A percentile compares a stretch with the other conserved stretches of the same genome.
phyloP scores from a whole-genome alignment of 1,140 invertebrate genomes.

The Aphelinus atriplicis region DNA sequence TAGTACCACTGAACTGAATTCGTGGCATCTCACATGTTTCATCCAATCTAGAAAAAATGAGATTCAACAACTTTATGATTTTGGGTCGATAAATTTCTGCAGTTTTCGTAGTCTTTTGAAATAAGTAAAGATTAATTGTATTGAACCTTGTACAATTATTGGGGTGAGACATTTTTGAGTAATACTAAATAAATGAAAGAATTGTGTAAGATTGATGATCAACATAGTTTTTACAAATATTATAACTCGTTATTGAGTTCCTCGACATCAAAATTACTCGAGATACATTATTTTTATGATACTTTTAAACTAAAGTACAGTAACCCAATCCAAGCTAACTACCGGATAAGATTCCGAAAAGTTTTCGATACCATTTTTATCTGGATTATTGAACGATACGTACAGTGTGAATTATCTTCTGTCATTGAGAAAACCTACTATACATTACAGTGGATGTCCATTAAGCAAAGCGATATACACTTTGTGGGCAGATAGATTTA shows the following conservation, averaged over 20 bases:
- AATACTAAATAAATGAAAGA: neutral
- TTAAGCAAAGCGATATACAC: no score
- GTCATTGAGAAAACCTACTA: neutral
- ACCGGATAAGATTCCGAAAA: neutral
- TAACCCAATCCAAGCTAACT: conserved; percentile 1
- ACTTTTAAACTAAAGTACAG: neutral
- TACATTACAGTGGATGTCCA: neutral
- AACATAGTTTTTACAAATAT: no score
- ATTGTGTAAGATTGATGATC: neutral
- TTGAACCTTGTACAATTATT: neutral
- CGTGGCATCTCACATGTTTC: conserved; percentile 36
- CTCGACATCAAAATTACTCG: neutral
- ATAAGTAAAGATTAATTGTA: neutral
- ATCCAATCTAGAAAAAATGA: conserved; percentile 38
- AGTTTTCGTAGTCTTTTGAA: neutral
- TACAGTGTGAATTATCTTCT: neutral
- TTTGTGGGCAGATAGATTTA: no score
- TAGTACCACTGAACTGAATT: conserved; percentile 20
- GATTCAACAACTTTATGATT: neutral
- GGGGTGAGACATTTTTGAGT: neutral
- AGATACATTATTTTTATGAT: neutral
- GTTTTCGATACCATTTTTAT: no score
- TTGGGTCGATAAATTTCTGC: neutral
- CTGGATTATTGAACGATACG: no score
- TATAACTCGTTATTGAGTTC: no score